A percentile compares a stretch with the other conserved stretches of the same genome.
These are phyloP conservation scores for Oscheius sp. DNA, from an alignment of 1,140 invertebrate species.

Conservation along the genomic window DNA sequence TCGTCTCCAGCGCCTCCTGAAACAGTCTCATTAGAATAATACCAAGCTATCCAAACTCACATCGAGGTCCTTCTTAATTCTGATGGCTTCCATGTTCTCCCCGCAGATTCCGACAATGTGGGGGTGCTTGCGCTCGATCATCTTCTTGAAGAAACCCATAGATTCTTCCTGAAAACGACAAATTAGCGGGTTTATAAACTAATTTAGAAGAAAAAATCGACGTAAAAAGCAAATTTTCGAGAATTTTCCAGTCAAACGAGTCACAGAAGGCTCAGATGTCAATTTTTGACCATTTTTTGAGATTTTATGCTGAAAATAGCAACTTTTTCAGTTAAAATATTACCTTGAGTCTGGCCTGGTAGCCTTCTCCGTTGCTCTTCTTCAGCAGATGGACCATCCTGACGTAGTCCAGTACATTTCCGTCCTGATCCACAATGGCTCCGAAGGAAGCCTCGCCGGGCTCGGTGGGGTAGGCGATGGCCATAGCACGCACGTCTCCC, in stretches of 20 bases:
- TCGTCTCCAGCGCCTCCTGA: not conserved
- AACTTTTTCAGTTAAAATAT: too few relatives aligned
- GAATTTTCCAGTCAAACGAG: too few relatives aligned
- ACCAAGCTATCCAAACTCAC: too few relatives aligned
- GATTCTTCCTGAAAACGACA: constrained; percentile 30
- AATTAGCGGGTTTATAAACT: too few relatives aligned
- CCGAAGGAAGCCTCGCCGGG: constrained; percentile 79
- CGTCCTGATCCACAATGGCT: constrained; percentile 79
- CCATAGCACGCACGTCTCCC: constrained; percentile 18
- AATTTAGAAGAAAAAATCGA: not conserved
- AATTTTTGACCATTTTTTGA: too few relatives aligned
- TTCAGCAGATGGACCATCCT: constrained; percentile 68
- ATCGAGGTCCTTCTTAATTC: constrained; percentile 23
- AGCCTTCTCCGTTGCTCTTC: not conserved
- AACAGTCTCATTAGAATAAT: not conserved
- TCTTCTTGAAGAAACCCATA: constrained; percentile 68
- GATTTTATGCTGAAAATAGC: too few relatives aligned
- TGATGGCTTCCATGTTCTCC: constrained; percentile 69
- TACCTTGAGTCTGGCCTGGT: too few relatives aligned
- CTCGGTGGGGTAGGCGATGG: constrained; percentile 45
- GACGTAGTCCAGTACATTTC: constrained; percentile 85
- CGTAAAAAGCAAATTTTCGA: not conserved
- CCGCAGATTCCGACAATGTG: constrained; percentile 87
- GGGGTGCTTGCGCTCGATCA: constrained; percentile 84
- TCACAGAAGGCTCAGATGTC: too few relatives aligned